Base-by-base conservation (phyloP, 2,888 invertebrate genomes). In the Cantharis flavilabris region DNA sequence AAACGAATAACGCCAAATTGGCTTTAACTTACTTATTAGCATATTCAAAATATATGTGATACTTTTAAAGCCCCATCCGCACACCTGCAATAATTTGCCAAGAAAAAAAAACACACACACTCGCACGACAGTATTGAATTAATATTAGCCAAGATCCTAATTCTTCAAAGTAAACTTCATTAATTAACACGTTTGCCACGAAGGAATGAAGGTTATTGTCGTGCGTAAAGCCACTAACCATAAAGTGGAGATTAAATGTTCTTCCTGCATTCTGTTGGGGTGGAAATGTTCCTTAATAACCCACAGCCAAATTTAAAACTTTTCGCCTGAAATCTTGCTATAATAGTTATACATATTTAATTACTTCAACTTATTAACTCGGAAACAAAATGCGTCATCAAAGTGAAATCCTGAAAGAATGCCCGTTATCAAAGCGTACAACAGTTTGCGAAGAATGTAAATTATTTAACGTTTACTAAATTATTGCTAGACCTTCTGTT, bases 1-100 rank as follows among this genome's bases (percentile, higher is more conserved):
- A 81, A 79, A 81, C 80, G 83, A 83, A 84, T 83, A 83, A 83
- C 82, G 81, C 82, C 76, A 72, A 62, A 70, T 70, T 75, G 71
- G 63, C 70, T 70, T 70, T 71, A 63, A 63, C 49, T 49, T 49
- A 49, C n/a, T 49, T 49, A 49, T 49, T n/a, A 49, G 49, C 49
- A 49, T 49, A 49, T 49, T 49, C n/a, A 49, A 49, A 49, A n/a
- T 49, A n/a, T 49, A 49, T 4, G 33, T 33, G 49, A 7, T n/a
- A n/a, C n/a, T 49, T 69, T 33, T 33, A 69, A 14, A 30, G 16
- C 30, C 14, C 14, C 16, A 18, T 7, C 14, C 16, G 5, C 13
- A 16, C 65, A 16, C 26, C 3, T 67, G 20, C 20, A 67, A 26
- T 67, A 67, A 49, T 7, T 49, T n/a, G 7, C 2, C 13, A n/a